A percentile compares a stretch with the other conserved stretches of the same genome.
Evolutionary conservation across 2,888 invertebrate species (phyloP).

Genomic region (Caenorhabditis sinica): DNA sequence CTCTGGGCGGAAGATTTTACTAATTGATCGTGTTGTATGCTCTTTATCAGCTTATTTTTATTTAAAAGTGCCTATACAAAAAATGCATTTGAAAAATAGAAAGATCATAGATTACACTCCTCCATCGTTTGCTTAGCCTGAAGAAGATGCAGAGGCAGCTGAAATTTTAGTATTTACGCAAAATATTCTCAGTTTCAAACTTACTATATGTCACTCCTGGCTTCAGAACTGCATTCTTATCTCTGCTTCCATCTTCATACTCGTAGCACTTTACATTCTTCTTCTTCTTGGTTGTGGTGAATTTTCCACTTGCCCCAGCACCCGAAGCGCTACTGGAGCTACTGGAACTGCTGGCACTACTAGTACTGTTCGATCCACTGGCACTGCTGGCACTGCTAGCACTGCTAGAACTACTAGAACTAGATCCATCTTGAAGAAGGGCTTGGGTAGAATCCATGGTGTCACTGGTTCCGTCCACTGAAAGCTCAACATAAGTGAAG

Average conservation of each 20-base stretch:
- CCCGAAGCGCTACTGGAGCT: background rate
- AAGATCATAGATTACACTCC: too few species aligned
- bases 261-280: constrained; percentile 49
- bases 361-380: background rate
- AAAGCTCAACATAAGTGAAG: background rate
- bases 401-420: background rate
- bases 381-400: background rate
- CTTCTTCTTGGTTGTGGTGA: constrained; percentile 43
- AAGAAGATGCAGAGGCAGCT: too few species aligned
- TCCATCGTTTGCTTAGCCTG: too few species aligned
- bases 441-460: too few species aligned
- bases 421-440: too few species aligned
- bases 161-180: too few species aligned
- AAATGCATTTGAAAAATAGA: background rate
- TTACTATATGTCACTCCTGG: constrained; percentile 46
- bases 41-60: background rate
- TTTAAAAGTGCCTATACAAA: background rate
- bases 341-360: background rate
- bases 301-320: constrained; percentile 3
- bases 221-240: constrained; percentile 31
- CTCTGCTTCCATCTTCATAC: constrained; percentile 52
- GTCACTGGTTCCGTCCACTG: constrained; percentile 47
- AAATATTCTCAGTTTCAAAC: too few species aligned
- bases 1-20: constrained; percentile 57
- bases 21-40: background rate